Percentiles rank a stretch among this genome's conserved stretches.
phyloP scores from a whole-genome alignment of 92 coral and sea anemone genomes.

The Bergia puertoricense region DNA sequence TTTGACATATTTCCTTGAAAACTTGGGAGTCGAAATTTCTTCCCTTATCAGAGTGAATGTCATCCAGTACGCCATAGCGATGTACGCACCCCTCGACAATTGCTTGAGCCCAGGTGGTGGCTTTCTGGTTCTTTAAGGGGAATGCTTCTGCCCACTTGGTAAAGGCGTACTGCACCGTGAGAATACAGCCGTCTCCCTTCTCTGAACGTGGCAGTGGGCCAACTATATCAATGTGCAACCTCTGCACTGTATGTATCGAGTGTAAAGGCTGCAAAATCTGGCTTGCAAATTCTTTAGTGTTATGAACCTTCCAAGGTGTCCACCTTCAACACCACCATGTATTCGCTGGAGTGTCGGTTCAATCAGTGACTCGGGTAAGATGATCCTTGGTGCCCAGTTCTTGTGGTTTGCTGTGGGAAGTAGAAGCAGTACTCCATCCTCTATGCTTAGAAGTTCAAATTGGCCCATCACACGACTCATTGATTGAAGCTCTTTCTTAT shows the following conservation, averaged over 20 bases:
- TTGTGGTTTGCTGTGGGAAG: not conserved
- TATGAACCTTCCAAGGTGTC: slow-evolving; percentile 42
- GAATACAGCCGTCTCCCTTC: slow-evolving; percentile 42
- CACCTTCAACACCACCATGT: slow-evolving; percentile 42
- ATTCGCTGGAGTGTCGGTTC: not conserved
- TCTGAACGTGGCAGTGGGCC: slow-evolving; percentile 52
- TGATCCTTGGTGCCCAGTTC: not conserved
- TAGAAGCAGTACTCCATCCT: not conserved
- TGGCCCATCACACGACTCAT: slow-evolving; percentile 21
- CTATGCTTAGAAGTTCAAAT: slow-evolving; percentile 34
- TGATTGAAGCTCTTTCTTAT: not conserved
- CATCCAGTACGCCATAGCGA: slow-evolving; percentile 45
- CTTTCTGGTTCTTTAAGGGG: slow-evolving; percentile 48
- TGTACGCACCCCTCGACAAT: slow-evolving; percentile 46
- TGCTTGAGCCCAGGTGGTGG: slow-evolving; percentile 47
- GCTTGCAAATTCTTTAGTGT: slow-evolving; percentile 54
- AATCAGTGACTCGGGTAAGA: slow-evolving; percentile 2
- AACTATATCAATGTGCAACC: slow-evolving; percentile 59
- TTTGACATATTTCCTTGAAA: not conserved
- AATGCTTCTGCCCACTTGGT: slow-evolving; percentile 47
- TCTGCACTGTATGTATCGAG: slow-evolving; percentile 48
- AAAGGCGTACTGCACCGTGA: slow-evolving; percentile 48
- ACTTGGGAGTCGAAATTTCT: not conserved
- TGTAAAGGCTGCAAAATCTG: slow-evolving; percentile 42
- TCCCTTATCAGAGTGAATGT: not conserved